phyloP scores from a whole-genome alignment of 1,140 invertebrate genomes.

The Aphaenogaster ashmeadi region DNA sequence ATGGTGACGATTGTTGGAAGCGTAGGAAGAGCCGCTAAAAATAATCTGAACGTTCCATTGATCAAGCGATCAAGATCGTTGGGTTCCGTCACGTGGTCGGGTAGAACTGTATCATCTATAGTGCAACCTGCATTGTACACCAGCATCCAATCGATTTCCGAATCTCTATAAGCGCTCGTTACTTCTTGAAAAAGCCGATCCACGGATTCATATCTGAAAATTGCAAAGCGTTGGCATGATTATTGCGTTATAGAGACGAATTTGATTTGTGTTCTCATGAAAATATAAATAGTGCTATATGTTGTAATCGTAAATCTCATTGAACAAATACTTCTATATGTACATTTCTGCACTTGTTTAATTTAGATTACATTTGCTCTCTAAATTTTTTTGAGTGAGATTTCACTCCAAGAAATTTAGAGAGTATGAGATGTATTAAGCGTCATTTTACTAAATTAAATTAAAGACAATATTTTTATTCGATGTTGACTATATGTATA shows the following conservation, averaged over 20 bases:
- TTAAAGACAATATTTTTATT: not conserved
- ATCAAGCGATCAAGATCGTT: conserved; percentile 91
- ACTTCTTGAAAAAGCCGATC: conserved; percentile 86
- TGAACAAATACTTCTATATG: not conserved
- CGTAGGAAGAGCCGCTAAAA: conserved; percentile 89
- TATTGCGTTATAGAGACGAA: not conserved
- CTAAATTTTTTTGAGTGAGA: too few species aligned
- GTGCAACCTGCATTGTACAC: conserved; percentile 95
- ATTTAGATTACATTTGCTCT: not conserved
- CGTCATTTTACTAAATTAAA: not conserved
- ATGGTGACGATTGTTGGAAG: conserved; percentile 93
- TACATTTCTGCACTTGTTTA: not conserved
- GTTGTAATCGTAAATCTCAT: not conserved
- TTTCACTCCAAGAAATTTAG: too few species aligned
- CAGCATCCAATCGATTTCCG: conserved; percentile 92
- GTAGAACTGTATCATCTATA: conserved; percentile 93
- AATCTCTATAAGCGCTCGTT: conserved; percentile 86
- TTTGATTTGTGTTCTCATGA: not conserved
- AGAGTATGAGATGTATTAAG: not conserved
- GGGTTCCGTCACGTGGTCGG: conserved; percentile 92
- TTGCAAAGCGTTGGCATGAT: conserved; percentile 22
- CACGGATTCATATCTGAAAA: conserved; percentile 85
- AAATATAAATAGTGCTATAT: not conserved
- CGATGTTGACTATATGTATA: not conserved
- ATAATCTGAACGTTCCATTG: conserved; percentile 86